phyloP scores from a whole-genome alignment of 2,797 vertebrate species.

The Varecia variegata region DNA sequence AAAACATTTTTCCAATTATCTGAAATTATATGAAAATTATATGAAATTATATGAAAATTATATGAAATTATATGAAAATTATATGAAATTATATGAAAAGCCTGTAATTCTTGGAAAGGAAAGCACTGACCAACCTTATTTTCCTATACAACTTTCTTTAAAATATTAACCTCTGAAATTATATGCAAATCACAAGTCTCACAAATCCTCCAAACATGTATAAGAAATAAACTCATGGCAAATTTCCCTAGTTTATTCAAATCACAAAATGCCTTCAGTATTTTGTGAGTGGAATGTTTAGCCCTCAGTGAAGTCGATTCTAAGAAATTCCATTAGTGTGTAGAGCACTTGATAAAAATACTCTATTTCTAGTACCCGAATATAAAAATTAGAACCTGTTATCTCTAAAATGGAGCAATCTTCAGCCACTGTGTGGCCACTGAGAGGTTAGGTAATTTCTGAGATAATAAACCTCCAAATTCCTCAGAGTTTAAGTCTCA shows the following conservation, averaged over 20 bases:
- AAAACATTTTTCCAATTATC: not conserved
- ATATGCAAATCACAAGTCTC: not conserved
- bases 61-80: not conserved
- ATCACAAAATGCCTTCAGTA: not conserved
- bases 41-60: not conserved
- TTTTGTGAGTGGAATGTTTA: slow-evolving; percentile 38
- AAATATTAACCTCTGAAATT: slow-evolving; percentile 19
- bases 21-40: not conserved
- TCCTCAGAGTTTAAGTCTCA: not conserved
- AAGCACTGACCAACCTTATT: not conserved
- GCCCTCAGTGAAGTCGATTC: not conserved
- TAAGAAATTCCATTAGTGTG: slow-evolving; percentile 8
- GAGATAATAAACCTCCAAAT: slow-evolving; percentile 26
- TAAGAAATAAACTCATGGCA: not conserved
- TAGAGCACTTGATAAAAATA: slow-evolving; percentile 38
- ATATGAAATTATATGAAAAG: no score
- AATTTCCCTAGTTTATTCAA: not conserved
- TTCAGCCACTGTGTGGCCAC: not conserved
- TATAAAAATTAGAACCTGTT: slow-evolving; percentile 39
- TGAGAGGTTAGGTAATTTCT: not conserved
- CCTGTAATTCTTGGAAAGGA: not conserved
- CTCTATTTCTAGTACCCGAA: not conserved
- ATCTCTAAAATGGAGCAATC: slow-evolving; percentile 11
- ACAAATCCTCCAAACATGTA: not conserved
- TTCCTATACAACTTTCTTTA: not conserved